phyloP scores from a whole-genome alignment of 2,888 invertebrate genomes.

The Drosophila imparisetae region DNA sequence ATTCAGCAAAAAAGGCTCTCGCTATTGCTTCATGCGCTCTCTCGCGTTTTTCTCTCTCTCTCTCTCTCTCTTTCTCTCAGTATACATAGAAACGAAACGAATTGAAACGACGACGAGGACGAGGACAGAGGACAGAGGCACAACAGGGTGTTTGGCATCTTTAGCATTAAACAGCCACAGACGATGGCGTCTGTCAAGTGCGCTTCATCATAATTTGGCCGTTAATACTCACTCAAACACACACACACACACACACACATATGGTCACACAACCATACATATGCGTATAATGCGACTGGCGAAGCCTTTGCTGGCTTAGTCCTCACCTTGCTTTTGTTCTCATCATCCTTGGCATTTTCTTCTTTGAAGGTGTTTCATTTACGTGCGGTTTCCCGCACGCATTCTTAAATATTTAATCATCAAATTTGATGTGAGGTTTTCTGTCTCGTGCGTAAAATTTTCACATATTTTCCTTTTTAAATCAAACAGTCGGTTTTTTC shows the following conservation, averaged over 20 bases:
- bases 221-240: conserved; percentile 60
- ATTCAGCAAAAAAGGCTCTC: conserved; percentile 45
- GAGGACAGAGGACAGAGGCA: conserved; percentile 19
- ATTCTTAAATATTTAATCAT: conserved; percentile 76
- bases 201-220: conserved; percentile 75
- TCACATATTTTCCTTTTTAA: not conserved
- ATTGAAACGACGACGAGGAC: conserved; percentile 42
- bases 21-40: not conserved
- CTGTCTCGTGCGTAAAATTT: not conserved
- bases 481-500: not conserved
- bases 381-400: conserved; percentile 39
- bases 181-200: conserved; percentile 66
- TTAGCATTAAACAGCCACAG: conserved; percentile 52
- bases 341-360: conserved; percentile 34
- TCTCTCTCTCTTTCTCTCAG: conserved; percentile 8
- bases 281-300: not conserved
- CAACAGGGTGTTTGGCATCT: conserved; percentile 60
- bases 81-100: conserved; percentile 58
- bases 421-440: conserved; percentile 68
- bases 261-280: not conserved
- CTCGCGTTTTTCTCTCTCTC: not conserved
- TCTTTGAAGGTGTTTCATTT: conserved; percentile 52
- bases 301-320: conserved; percentile 54
- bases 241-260: not conserved
- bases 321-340: conserved; percentile 22